Conservation (phyloP, 92 coral and sea anemone genomes). For the Ricordea florida region DNA sequence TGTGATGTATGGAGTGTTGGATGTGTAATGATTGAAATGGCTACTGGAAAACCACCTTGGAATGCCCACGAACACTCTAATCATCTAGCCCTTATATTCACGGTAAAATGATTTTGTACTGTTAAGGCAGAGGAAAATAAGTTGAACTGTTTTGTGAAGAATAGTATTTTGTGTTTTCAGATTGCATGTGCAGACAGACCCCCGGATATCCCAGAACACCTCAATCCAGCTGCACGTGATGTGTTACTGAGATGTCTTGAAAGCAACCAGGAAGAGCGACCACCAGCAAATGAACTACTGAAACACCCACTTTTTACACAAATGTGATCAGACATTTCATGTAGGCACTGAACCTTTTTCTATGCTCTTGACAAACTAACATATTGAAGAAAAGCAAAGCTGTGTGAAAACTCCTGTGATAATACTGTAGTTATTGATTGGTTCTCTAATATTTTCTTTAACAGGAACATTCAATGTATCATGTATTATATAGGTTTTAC, state of each 20-base stretch:
- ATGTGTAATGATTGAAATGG: constrained; percentile 92
- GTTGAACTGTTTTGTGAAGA: not conserved
- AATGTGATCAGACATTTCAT: too few species aligned
- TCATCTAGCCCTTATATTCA: constrained; percentile 92
- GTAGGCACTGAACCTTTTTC: too few species aligned
- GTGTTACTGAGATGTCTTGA: constrained; percentile 90
- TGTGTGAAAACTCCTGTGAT: too few species aligned
- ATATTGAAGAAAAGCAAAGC: too few species aligned
- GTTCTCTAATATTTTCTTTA: too few species aligned
- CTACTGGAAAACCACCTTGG: constrained; percentile 97
- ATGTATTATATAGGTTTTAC: too few species aligned
- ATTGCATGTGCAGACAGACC: constrained; percentile 91
- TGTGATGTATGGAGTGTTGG: constrained; percentile 99
- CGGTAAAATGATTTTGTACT: constrained; percentile 23
- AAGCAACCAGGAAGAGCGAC: constrained; percentile 78
- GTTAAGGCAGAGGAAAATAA: not conserved
- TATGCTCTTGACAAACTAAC: too few species aligned
- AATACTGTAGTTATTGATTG: too few species aligned
- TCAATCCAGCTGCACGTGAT: constrained; percentile 91
- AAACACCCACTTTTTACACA: constrained; percentile 89
- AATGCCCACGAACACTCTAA: constrained; percentile 97
- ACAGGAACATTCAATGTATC: too few species aligned
- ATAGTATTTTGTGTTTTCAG: constrained; percentile 28
- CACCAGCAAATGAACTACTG: constrained; percentile 80
- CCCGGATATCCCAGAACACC: constrained; percentile 89